A percentile compares a stretch with the other conserved stretches of the same genome.
Conservation (phyloP, 2,888 invertebrate species). For the Pammene fasciana region DNA sequence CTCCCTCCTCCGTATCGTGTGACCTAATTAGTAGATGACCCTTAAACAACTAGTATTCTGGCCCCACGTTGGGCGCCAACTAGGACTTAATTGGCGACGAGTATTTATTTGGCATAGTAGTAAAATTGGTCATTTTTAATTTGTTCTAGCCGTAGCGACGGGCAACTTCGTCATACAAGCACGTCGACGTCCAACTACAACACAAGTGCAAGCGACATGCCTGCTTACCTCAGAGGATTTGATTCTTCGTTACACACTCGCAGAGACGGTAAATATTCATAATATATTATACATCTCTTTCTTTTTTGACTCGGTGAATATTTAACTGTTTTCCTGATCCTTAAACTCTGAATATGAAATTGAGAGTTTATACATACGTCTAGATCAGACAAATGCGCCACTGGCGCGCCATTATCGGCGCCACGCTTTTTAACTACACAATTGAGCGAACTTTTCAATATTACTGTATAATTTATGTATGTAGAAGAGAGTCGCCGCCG, state of each 20-base stretch:
- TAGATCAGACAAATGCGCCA: too few relatives aligned
- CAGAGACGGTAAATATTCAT: conserved; percentile 70
- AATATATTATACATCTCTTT: not conserved
- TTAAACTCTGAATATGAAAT: too few relatives aligned
- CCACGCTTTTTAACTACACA: too few relatives aligned
- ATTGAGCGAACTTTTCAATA: too few relatives aligned
- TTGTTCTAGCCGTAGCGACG: conserved; percentile 86
- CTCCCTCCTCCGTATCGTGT: too few relatives aligned
- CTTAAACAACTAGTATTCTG: not conserved
- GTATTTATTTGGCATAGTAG: not conserved
- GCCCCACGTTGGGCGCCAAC: conserved; percentile 24
- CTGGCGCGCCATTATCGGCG: too few relatives aligned
- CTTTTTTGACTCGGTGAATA: too few relatives aligned
- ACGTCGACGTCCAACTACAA: conserved; percentile 95
- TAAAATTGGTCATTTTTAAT: not conserved
- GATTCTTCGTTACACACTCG: conserved; percentile 81
- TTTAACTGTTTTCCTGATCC: too few relatives aligned
- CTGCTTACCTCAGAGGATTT: conserved; percentile 87
- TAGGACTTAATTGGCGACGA: conserved; percentile 7
- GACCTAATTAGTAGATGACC: too few relatives aligned
- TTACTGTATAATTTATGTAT: too few relatives aligned
- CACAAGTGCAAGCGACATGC: conserved; percentile 88
- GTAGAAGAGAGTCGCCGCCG: conserved; percentile 68
- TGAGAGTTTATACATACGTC: too few relatives aligned
- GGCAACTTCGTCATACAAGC: conserved; percentile 91